Base-by-base conservation (phyloP, 1,140 invertebrate species). In the Brachionus sp. region DNA sequence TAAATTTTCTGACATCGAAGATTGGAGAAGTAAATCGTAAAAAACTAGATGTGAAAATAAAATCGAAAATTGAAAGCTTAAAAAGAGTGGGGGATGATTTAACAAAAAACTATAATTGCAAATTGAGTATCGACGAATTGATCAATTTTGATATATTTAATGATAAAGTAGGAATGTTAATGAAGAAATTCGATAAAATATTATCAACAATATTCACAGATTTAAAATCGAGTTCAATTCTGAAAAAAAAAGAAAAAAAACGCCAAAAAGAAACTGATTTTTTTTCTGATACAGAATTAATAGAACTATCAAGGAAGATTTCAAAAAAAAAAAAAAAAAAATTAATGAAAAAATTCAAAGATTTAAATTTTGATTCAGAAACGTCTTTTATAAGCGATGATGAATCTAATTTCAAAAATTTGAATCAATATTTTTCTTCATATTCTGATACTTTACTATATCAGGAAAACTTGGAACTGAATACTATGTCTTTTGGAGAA, bases 181-280 rank as follows among this genome's bases (percentile, higher is more conserved):
- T 75, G 70, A 25, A 46, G 29, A 75, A 75, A 75, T 75, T 75
- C 19, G 70, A 75, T 75, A 9, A 75, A 46, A 23, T 46, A 23
- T 29, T 46, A 9, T 19, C 42, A 9, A 46, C 12, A 19, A 9
- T 75, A 10, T 25, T 9, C 5, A 1, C 7, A 3, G 25, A 33
- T 5, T 29, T 75, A 13, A 46, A 75, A 44, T 12, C 13, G 16
- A 70, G 39, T 70, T 29, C n/a, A 46, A n/a, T 10, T 9, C 19
- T 16, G 13, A 46, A 19, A 44, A 9, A 5, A 12, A 33, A n/a
- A 75, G 46, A 46, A 29, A 46, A 19, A 75, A 25, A 46, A 23
- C 19, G 16, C 23, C 10, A 4, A 16, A 46, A 33, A 39, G 19
- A 75, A 25, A 75, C 39, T 13, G 70, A 75, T 46, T 75, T 75